Evolutionary conservation across 2,113 vertebrate genomes (phyloP).

Genomic region (Uropsilus gracilis): DNA sequence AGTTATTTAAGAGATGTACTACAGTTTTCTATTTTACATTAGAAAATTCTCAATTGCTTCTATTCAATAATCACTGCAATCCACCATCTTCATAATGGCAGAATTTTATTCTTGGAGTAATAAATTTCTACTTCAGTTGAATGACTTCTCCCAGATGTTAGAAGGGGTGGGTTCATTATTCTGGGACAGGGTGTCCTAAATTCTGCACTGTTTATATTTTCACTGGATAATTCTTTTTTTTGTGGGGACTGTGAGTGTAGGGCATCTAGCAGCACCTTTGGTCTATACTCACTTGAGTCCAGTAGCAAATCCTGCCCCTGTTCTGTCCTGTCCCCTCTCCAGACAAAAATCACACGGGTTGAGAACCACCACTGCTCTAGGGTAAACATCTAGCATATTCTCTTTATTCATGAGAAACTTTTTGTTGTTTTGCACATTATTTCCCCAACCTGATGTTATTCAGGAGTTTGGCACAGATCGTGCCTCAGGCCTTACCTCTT

Average conservation of each 20-base stretch:
- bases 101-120: neutral
- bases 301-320: neutral
- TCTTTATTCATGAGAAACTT: neutral
- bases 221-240: neutral
- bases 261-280: too few relatives aligned
- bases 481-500: neutral
- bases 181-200: neutral
- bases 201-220: neutral
- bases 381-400: neutral
- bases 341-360: neutral
- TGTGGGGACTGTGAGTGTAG: neutral
- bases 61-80: neutral
- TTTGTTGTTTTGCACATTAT: neutral
- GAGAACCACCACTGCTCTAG: neutral
- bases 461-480: neutral
- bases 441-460: neutral
- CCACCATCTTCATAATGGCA: neutral
- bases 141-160: neutral
- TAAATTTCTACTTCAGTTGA: neutral
- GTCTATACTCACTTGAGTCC: too few relatives aligned
- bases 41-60: neutral
- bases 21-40: neutral
- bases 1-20: too few relatives aligned
- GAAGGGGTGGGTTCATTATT: neutral
- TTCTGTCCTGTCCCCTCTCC: neutral